Evolutionary conservation across 53 echinoderm and acorn worm genomes (phyloP).

Genomic region (Echinarachnius parma): DNA sequence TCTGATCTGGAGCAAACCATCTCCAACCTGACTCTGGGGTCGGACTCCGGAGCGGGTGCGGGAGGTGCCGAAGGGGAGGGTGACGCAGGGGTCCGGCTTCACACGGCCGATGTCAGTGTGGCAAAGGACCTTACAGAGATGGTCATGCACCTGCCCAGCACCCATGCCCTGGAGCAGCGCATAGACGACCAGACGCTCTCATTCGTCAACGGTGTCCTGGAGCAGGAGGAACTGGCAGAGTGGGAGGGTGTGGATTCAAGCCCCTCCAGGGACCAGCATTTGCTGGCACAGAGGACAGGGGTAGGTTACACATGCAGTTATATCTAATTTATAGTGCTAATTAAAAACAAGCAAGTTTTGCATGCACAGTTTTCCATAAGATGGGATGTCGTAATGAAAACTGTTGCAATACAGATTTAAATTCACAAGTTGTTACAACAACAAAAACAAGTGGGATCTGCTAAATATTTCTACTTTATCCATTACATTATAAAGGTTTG

Average conservation of each 20-base stretch:
- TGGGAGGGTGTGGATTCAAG: conserved; percentile 54
- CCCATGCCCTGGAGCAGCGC: conserved; percentile 74
- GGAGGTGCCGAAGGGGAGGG: conserved; percentile 3
- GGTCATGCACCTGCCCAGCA: conserved; percentile 81
- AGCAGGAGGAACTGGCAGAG: conserved; percentile 67
- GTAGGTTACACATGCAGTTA: too few relatives aligned
- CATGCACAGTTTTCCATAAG: too few relatives aligned
- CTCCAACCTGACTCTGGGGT: conserved; percentile 44
- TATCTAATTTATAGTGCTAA: too few relatives aligned
- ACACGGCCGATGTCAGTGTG: conserved; percentile 76
- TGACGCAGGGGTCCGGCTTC: conserved; percentile 40
- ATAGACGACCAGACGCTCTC: conserved; percentile 81
- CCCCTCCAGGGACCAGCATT: neutral
- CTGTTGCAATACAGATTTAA: too few relatives aligned
- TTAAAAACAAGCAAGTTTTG: too few relatives aligned
- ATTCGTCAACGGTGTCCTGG: conserved; percentile 85
- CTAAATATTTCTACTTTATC: too few relatives aligned
- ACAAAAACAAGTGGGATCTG: too few relatives aligned
- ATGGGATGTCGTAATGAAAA: too few relatives aligned
- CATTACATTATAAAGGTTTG: too few relatives aligned
- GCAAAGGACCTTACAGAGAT: conserved; percentile 81
- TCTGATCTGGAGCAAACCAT: conserved; percentile 51
- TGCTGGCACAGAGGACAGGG: neutral
- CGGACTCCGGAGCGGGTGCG: conserved; percentile 10
- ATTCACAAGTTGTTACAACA: too few relatives aligned